A percentile compares a stretch with the other conserved stretches of the same genome.
These are phyloP conservation scores for Lordiphosa mommai DNA, from an alignment of 1,140 invertebrate genomes.

Conservation along the genomic window DNA sequence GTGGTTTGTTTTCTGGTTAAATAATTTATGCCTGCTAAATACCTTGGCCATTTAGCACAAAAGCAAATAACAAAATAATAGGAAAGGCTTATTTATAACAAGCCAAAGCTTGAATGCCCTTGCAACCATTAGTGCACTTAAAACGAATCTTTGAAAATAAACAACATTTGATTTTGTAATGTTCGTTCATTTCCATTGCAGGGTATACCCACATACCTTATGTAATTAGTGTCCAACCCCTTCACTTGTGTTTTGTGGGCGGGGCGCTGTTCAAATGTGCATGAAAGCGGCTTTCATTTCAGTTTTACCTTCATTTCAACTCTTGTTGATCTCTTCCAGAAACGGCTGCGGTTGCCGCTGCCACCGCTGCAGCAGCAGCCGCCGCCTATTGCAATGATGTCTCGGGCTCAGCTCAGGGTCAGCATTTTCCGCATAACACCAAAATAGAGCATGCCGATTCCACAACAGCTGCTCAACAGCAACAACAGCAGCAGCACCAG, in stretches of 20 bases:
- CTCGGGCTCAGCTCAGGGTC: slow-evolving; percentile 52
- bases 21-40: slow-evolving; percentile 75
- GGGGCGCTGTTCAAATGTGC: slow-evolving; percentile 47
- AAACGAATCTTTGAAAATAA: background rate
- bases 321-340: slow-evolving; percentile 36
- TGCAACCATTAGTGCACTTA: background rate
- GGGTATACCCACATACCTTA: slow-evolving; percentile 14
- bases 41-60: slow-evolving; percentile 69
- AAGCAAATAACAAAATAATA: slow-evolving; percentile 28
- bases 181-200: background rate
- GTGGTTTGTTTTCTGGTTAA: slow-evolving; percentile 40
- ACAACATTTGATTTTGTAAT: no score
- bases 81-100: background rate
- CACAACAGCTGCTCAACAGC: slow-evolving; percentile 54
- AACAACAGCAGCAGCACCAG: slow-evolving; percentile 34
- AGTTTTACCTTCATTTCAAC: slow-evolving; percentile 18
- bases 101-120: slow-evolving; percentile 17
- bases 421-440: slow-evolving; percentile 65
- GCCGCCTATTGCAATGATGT: slow-evolving; percentile 63
- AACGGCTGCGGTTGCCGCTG: slow-evolving; percentile 39
- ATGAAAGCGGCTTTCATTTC: slow-evolving; percentile 57
- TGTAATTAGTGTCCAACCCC: slow-evolving; percentile 47
- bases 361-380: slow-evolving; percentile 46
- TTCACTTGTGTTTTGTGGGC: background rate
- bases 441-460: slow-evolving; percentile 71